Base-by-base conservation (phyloP, 2,113 vertebrate genomes). In the Nothoprocta pentlandii region DNA sequence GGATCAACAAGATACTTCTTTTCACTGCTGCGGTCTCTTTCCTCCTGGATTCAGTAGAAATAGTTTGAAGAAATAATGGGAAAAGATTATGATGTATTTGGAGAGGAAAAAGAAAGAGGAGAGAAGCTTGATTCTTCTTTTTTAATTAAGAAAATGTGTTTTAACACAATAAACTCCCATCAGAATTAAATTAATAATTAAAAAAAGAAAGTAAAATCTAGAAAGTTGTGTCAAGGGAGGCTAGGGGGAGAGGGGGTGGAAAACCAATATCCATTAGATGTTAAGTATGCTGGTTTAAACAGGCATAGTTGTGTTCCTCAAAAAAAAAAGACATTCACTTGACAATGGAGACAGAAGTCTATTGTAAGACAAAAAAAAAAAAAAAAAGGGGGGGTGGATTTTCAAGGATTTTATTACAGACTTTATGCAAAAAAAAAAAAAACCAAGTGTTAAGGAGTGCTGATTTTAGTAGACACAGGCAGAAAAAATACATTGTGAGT, bases 31-130 rank as follows among this genome's bases (percentile, higher is more conserved):
- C 16, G n/a, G 26, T 54, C 54, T 34, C 41, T 74, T 73, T 78
- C 14, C 30, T 85, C 12, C 59, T 80, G 19, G 11, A 56, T 78
- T 78, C 46, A 69, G 5, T 17, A 42, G 16, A 14, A 80, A 1
- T 0, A 0, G 1, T 5, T 54, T 16, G 14, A 73, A 84, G 16
- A 47, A 5, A 0, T 12, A 39, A 22, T 58, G 25, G 41, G 32
- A 62, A 49, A 83, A 51, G 0, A 36, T 71, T n/a, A 70, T 20
- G 16, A 58, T 7, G 1, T 13, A 23, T 76, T 70, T 61, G 5
- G 46, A 6, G 39, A 54, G 23, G 22, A 6, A 51, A 5, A 51
- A 5, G 32, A 51, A 42, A 6, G 16, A 54, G 25, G 20, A n/a
- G 4, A 56, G 22, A 32, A 44, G 54, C 6, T 6, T 21, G 12